Conservation (phyloP, 2,888 invertebrate species). For the Aphodius granarius region DNA sequence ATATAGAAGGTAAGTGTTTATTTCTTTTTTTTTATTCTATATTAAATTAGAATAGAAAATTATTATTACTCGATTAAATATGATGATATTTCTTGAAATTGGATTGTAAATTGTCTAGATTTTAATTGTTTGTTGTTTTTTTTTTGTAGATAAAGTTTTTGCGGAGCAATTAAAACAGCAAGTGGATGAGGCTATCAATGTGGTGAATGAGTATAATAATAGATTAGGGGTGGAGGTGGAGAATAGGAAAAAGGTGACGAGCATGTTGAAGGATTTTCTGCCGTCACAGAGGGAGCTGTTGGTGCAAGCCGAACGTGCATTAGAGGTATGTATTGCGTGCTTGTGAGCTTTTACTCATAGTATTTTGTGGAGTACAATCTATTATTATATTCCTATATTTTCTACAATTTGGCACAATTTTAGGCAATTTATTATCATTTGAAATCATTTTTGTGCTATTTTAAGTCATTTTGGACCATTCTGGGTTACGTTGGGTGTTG, state of each 20-base stretch:
- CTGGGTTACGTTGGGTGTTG: too few relatives aligned
- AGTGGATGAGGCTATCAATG: conserved; percentile 85
- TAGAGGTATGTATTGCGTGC: conserved; percentile 66
- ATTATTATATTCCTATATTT: too few relatives aligned
- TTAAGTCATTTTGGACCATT: too few relatives aligned
- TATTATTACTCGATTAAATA: too few relatives aligned
- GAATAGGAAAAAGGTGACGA: conserved; percentile 80
- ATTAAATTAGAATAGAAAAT: background rate
- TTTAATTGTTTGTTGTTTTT: too few relatives aligned
- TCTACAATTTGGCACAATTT: too few relatives aligned
- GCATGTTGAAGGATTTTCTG: conserved; percentile 87
- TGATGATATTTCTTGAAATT: conserved; percentile 7
- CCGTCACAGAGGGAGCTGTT: conserved; percentile 84
- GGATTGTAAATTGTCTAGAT: background rate
- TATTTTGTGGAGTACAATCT: too few relatives aligned
- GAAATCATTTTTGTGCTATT: too few relatives aligned
- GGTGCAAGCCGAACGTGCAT: conserved; percentile 80
- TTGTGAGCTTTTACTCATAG: too few relatives aligned
- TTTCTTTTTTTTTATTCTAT: too few relatives aligned
- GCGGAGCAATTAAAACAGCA: conserved; percentile 77
- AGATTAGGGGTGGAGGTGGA: conserved; percentile 87
- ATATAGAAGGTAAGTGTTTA: conserved; percentile 77
- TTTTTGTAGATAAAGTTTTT: conserved; percentile 70
- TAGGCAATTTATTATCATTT: too few relatives aligned
- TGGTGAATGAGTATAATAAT: conserved; percentile 88